Base-by-base conservation (phyloP, 2,113 vertebrate species). In the Cyanistes caeruleus region DNA sequence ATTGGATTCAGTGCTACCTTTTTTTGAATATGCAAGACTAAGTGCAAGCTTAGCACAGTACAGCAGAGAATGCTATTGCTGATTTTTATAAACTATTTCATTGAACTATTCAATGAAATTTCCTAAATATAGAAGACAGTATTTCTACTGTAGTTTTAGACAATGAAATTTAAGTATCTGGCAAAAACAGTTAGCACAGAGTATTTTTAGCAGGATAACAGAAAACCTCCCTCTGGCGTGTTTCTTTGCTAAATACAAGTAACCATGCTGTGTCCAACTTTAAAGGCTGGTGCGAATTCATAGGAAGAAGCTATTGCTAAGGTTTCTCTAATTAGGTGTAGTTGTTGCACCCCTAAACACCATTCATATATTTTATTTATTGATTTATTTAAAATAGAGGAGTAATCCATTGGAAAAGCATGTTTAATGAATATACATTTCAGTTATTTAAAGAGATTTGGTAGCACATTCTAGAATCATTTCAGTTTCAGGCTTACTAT, bases 141-240 rank as follows among this genome's bases (percentile, higher is more conserved):
- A 70, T 67, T 95, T 93, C 72, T 55, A 23, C 51, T 59, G 10
- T 68, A 72, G 52, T 62, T 79, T 91, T 69, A 76, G 65, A 60
- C 56, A 93, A 60, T 60, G 46, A 79, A 89, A 75, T 91, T 43
- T 82, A 84, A 82, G 58, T 87, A 72, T 44, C 25, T 74, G 46
- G 37, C 49, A 92, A 95, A 95, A 93, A 72, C 60, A 84, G 39
- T 93, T 81, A 28, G 27, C 48, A 52, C 11, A 37, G 62, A 60
- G 30, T 84, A 89, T 84, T 95, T 96, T 91, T 87, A 95, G 89
- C 65, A 85, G 37, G 35, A 37, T 67, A 82, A 72, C 60, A 76
- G 53, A 90, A 73, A 81, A 11, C 9, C 22, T 75, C 31, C n/a
- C 37, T 82, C 30, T 87, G 67, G n/a, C 48, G 24, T 64, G 25